phyloP scores from a whole-genome alignment of 2,888 invertebrate species.

The Iphiclides podalirius region DNA sequence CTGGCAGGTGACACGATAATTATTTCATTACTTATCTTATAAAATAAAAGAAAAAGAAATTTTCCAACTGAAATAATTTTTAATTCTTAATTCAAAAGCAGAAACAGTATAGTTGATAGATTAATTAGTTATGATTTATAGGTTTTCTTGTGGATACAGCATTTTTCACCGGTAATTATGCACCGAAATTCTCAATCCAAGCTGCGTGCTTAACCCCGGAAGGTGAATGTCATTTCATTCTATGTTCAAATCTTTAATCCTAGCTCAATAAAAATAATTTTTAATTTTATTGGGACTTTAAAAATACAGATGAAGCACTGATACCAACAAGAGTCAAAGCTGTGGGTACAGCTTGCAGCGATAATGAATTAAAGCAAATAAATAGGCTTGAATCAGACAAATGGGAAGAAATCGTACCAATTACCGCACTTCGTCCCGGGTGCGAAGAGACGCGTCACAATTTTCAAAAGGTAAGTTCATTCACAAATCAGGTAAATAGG shows the following conservation, averaged over 20 bases:
- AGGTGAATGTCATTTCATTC: constrained; percentile 52
- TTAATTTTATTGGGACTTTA: too few species aligned
- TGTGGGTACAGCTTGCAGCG: constrained; percentile 74
- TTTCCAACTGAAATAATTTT: too few species aligned
- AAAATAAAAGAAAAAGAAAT: too few species aligned
- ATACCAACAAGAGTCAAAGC: constrained; percentile 63
- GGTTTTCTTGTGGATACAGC: constrained; percentile 81
- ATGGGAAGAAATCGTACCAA: constrained; percentile 80
- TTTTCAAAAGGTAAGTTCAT: constrained; percentile 73
- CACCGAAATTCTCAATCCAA: constrained; percentile 82
- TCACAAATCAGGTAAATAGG: too few species aligned
- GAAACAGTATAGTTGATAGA: too few species aligned
- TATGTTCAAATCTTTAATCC: background rate
- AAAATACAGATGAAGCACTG: constrained; percentile 60
- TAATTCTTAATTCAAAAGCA: too few species aligned
- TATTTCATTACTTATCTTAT: too few species aligned
- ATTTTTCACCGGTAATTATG: constrained; percentile 82
- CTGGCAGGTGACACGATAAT: too few species aligned
- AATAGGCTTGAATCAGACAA: constrained; percentile 65
- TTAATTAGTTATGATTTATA: too few species aligned
- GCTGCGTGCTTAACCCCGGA: constrained; percentile 72
- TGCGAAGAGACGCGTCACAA: constrained; percentile 80
- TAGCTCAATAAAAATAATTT: too few species aligned
- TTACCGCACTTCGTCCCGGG: constrained; percentile 75
- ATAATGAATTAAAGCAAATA: constrained; percentile 64